Conservation (phyloP, 2,113 vertebrate genomes). For the Ceratotherium simum region DNA sequence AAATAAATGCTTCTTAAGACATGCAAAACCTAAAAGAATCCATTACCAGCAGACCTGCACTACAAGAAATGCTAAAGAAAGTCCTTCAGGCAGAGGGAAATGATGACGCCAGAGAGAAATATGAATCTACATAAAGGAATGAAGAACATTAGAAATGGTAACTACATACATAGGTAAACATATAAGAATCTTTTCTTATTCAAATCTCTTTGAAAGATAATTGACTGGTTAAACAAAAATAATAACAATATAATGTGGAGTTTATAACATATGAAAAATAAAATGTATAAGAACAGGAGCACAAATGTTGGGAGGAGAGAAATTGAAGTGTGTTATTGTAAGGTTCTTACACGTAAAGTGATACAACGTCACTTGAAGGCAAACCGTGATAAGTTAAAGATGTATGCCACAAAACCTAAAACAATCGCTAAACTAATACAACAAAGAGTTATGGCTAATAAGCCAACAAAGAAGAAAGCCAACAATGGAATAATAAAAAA, state of each 20-base stretch:
- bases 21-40: not conserved
- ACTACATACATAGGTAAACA: not conserved
- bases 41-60: not conserved
- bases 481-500: not conserved
- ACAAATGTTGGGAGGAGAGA: not conserved
- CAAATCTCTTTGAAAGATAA: not conserved
- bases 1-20: not conserved
- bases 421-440: not conserved
- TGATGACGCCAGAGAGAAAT: not conserved
- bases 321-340: not conserved
- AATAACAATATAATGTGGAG: not conserved
- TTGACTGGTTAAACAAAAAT: not conserved
- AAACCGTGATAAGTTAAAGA: slow-evolving; percentile 27
- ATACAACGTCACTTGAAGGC: not conserved
- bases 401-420: not conserved
- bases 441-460: not conserved
- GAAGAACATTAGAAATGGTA: not conserved
- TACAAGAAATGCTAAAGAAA: too few relatives aligned
- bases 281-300: slow-evolving; percentile 32
- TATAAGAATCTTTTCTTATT: not conserved
- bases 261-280: not conserved
- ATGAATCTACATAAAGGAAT: not conserved
- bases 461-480: not conserved
- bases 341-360: not conserved
- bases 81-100: not conserved